Percentiles rank a stretch among this genome's conserved stretches.
These are phyloP conservation scores for Metaphire vulgaris DNA, from an alignment of 1,140 invertebrate species.

Conservation along the genomic window DNA sequence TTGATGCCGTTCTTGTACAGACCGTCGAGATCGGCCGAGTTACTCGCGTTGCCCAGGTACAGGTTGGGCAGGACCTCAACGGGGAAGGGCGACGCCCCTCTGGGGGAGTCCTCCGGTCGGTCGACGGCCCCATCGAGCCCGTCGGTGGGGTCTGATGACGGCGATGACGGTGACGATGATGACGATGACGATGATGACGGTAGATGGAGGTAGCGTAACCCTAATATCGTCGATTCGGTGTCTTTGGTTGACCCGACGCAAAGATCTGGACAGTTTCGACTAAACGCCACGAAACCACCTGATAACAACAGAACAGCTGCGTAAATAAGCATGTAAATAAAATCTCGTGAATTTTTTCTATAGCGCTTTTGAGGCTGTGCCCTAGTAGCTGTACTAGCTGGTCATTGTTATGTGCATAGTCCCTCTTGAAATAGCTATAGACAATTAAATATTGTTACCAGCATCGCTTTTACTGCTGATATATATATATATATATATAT, in stretches of 20 bases:
- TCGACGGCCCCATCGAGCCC: background rate
- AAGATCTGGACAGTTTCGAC: background rate
- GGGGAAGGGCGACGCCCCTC: conserved; percentile 59
- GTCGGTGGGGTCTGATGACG: background rate
- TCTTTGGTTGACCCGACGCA: background rate
- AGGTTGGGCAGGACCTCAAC: conserved; percentile 87
- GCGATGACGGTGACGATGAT: no score
- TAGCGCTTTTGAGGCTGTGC: no score
- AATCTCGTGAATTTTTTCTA: no score
- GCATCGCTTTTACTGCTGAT: no score
- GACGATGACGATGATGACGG: no score
- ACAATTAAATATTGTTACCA: no score
- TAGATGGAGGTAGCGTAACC: background rate
- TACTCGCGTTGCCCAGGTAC: conserved; percentile 86
- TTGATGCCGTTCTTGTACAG: conserved; percentile 77
- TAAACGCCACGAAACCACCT: background rate
- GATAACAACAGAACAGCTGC: no score
- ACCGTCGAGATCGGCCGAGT: conserved; percentile 78
- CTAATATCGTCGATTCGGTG: background rate
- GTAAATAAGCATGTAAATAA: no score
- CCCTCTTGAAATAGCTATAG: no score
- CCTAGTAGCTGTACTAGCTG: no score
- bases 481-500: no score
- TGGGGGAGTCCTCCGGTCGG: background rate
- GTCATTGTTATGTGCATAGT: no score